Evolutionary conservation across 1,140 invertebrate species (phyloP), one percentile per base, ranked within the genome.

Genomic region (Drosophila pachea): DNA sequence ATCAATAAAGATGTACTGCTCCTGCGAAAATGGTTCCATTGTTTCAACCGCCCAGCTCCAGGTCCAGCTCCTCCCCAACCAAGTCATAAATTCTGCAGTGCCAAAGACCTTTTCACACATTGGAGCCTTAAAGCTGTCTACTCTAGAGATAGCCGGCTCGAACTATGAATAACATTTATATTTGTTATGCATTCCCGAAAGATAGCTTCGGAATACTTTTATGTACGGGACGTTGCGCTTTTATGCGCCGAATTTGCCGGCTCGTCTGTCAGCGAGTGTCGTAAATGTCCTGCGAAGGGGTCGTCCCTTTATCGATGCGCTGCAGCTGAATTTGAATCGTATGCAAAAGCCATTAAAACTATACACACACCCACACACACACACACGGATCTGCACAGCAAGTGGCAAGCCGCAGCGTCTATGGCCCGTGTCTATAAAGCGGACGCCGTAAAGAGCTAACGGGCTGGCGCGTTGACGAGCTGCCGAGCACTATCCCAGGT

Each of bases 321-420:
- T 74, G 73, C 73, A 74, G 58, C 50, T 16, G 59, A 56, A 81
- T 14, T 43, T 76, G 73, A 81, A 79, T 79, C 60, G 69, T 69
- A 79, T 79, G 77, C 76, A 73, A 76, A 79, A 76, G 73, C 47
- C 53, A 81, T 81, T 67, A 71, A 75, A 75, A 76, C 59, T 76
- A 42, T 59, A 14, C 42, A 42, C 8, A 50, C 29, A 22, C 14
- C 43, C 31, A 43, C 52, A 7, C 31, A 65, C 31, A 49, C 12
- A 12, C 12, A 1, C 12, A 42, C 14, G n/a, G n/a, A 42, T 42
- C 5, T 42, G 35, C 35, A 36, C 35, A 9, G 4, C 59, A 63
- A 65, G 43, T 65, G 62, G 22, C 53, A 58, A 65, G 42, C 63
- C 63, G 14, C 63, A 66, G 12, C 38, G 38, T 55, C 38, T 42